A percentile compares a stretch with the other conserved stretches of the same genome.
phyloP scores from a whole-genome alignment of 2,113 vertebrate species.

The Vidua chalybeata region DNA sequence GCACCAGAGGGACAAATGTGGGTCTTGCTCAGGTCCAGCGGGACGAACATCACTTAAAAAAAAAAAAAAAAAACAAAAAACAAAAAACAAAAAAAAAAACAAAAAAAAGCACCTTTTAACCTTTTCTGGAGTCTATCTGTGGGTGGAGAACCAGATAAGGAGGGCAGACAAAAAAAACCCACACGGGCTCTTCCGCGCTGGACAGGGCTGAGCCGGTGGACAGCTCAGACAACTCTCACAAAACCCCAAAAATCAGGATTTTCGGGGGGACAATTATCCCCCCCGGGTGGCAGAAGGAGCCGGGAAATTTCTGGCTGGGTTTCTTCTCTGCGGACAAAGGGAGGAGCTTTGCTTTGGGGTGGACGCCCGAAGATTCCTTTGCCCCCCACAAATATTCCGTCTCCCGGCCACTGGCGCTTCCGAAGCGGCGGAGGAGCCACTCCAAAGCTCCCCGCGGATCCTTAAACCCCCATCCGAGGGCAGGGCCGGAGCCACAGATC shows the following conservation, averaged over 20 bases:
- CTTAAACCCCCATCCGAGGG: background rate
- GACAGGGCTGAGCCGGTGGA: background rate
- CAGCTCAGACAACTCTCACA: accelerated
- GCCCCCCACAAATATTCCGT: background rate
- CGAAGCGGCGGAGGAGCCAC: accelerated
- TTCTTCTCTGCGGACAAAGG: accelerated
- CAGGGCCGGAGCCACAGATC: background rate
- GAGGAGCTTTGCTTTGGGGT: background rate
- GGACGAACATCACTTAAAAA: background rate
- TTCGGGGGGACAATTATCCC: too few species aligned
- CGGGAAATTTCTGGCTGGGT: background rate
- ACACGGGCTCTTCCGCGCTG: background rate
- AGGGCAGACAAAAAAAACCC: background rate
- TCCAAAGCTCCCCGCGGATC: background rate
- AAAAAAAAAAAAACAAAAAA: background rate
- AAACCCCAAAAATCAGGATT: background rate
- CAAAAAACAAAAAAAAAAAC: background rate
- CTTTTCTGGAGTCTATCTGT: background rate
- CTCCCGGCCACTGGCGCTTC: accelerated
- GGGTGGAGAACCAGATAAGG: background rate
- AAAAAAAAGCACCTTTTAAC: background rate
- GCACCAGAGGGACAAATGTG: background rate
- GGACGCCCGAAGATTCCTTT: background rate
- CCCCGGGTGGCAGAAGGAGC: background rate
- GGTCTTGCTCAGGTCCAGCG: background rate